phyloP scores from a whole-genome alignment of 1,140 invertebrate species.

The Tetranychus urticae region DNA sequence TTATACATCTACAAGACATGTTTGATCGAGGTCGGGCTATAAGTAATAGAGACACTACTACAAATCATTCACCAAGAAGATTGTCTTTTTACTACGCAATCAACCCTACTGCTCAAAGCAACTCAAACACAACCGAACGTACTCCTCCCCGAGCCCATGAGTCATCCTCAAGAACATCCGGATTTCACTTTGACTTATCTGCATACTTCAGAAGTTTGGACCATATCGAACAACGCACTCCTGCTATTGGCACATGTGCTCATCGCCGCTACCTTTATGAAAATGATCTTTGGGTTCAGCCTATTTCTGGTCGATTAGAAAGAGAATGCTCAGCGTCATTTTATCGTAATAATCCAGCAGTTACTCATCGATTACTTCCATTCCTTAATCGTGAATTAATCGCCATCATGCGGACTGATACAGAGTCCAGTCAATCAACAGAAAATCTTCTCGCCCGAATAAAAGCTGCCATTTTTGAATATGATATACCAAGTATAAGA shows the following conservation, averaged over 20 bases:
- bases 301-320: conserved; percentile 31
- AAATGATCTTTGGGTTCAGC: conserved; percentile 43
- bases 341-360: conserved; percentile 42
- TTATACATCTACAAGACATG: background rate
- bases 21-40: background rate
- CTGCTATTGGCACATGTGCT: conserved; percentile 18
- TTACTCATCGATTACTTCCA: conserved; percentile 50
- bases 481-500: conserved; percentile 41
- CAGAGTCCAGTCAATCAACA: conserved; percentile 15
- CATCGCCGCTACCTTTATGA: conserved; percentile 42
- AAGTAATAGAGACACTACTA: too few relatives aligned
- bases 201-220: too few relatives aligned
- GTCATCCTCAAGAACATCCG: too few relatives aligned
- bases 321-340: conserved; percentile 46
- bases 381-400: conserved; percentile 68
- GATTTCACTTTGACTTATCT: too few relatives aligned
- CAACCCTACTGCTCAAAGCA: too few relatives aligned
- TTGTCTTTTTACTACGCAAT: too few relatives aligned
- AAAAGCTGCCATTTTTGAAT: conserved; percentile 37
- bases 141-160: too few relatives aligned
- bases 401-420: conserved; percentile 29
- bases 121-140: too few relatives aligned
- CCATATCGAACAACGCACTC: conserved; percentile 13
- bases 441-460: conserved; percentile 35
- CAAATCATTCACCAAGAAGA: too few relatives aligned